These are phyloP conservation scores for Fissipunctia ypsillon DNA, from an alignment of 2,888 invertebrate species.

Conservation along the genomic window DNA sequence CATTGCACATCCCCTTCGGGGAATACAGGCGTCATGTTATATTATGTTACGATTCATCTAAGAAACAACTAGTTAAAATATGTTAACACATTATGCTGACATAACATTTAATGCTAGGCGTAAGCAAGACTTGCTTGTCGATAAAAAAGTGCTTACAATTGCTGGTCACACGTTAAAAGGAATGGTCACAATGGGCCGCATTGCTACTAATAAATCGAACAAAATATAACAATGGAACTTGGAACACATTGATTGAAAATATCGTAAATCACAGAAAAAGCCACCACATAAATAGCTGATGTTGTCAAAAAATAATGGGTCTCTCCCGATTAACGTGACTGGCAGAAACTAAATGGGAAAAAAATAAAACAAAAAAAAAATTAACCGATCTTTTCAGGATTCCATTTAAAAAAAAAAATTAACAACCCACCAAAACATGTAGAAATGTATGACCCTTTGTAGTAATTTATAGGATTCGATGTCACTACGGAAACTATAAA, in stretches of 20 bases:
- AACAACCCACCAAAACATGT: too few relatives aligned
- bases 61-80: neutral
- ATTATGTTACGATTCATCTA: neutral
- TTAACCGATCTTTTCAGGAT: neutral
- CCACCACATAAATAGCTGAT: neutral
- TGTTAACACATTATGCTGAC: neutral
- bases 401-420: neutral
- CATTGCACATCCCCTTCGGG: neutral
- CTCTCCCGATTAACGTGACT: too few relatives aligned
- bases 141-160: slow-evolving; percentile 11
- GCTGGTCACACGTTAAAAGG: slow-evolving; percentile 22
- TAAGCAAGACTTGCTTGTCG: neutral
- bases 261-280: neutral
- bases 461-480: neutral
- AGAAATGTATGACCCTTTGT: neutral
- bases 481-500: neutral
- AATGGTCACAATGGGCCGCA: slow-evolving; percentile 18
- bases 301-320: neutral
- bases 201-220: slow-evolving; percentile 33
- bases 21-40: neutral
- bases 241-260: neutral
- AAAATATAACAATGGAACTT: slow-evolving; percentile 28
- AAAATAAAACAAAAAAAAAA: neutral
- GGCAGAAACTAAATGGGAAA: neutral
- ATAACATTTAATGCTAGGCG: too few relatives aligned